A percentile compares a stretch with the other conserved stretches of the same genome.
Evolutionary conservation across 2,113 vertebrate species (phyloP).

Genomic region (Dicentrarchus labrax): DNA sequence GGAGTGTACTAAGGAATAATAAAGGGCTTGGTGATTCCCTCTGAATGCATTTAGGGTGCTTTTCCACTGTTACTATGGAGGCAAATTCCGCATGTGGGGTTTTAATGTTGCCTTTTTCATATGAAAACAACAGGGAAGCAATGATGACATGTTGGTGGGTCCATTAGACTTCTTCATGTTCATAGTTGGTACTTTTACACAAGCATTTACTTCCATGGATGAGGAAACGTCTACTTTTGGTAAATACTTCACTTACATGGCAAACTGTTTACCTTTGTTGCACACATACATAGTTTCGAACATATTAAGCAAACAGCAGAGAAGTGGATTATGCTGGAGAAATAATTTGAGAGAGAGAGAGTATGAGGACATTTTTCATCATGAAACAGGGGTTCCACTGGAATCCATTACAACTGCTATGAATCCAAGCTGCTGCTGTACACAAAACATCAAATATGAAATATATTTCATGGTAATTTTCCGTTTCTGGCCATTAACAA

Average conservation of each 20-base stretch:
- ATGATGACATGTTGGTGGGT: slow-evolving; percentile 44
- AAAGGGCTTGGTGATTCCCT: slow-evolving; percentile 36
- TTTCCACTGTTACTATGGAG: slow-evolving; percentile 13
- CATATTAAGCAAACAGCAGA: not conserved
- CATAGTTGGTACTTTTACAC: slow-evolving; percentile 17
- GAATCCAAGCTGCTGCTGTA: too few species aligned
- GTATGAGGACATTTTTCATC: too few species aligned
- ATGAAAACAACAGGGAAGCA: slow-evolving; percentile 50
- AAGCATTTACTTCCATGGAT: slow-evolving; percentile 5
- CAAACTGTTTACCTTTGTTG: not conserved
- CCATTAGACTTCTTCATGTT: slow-evolving; percentile 4
- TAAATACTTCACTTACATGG: too few species aligned
- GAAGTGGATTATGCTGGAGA: not conserved
- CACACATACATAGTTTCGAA: too few species aligned
- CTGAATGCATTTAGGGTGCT: slow-evolving; percentile 5
- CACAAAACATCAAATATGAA: too few species aligned
- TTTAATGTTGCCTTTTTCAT: slow-evolving; percentile 32
- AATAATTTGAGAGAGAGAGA: too few species aligned
- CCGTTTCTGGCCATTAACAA: too few species aligned
- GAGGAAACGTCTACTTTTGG: slow-evolving; percentile 16
- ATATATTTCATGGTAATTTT: too few species aligned
- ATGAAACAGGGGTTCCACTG: too few species aligned
- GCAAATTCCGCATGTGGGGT: slow-evolving; percentile 11
- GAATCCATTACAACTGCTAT: too few species aligned
- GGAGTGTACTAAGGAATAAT: slow-evolving; percentile 20